A percentile compares a stretch with the other conserved stretches of the same genome.
phyloP scores from a whole-genome alignment of 2,888 invertebrate species.

The Clepsis dumicolana region DNA sequence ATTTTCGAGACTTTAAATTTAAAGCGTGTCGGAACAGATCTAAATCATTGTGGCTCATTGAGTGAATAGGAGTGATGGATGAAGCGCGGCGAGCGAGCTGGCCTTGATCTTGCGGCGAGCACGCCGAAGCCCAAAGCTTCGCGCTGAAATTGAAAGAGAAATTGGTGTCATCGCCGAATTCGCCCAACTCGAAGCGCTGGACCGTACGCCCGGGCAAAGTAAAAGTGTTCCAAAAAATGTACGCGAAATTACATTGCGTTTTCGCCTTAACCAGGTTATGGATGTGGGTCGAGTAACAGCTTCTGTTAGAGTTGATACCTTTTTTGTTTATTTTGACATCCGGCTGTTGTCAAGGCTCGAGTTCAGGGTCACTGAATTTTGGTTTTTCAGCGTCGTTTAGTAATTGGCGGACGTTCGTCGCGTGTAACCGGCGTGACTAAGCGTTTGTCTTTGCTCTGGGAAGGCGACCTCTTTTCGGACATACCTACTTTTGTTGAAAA shows the following conservation, averaged over 20 bases:
- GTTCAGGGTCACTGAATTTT: slow-evolving; percentile 72
- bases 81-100: slow-evolving; percentile 45
- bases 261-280: slow-evolving; percentile 81
- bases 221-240: slow-evolving; percentile 85
- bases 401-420: slow-evolving; percentile 22
- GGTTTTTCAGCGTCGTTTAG: slow-evolving; percentile 52
- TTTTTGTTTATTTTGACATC: slow-evolving; percentile 68
- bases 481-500: neutral
- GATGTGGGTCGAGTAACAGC: slow-evolving; percentile 84
- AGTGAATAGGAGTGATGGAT: slow-evolving; percentile 9
- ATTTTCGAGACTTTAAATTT: slow-evolving; percentile 1
- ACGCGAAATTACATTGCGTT: slow-evolving; percentile 85
- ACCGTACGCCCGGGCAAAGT: slow-evolving; percentile 75
- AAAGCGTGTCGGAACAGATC: slow-evolving; percentile 13
- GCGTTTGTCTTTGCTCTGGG: slow-evolving; percentile 8
- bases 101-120: slow-evolving; percentile 53
- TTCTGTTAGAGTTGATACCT: slow-evolving; percentile 73
- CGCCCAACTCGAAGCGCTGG: slow-evolving; percentile 60
- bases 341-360: slow-evolving; percentile 59
- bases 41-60: slow-evolving; percentile 10
- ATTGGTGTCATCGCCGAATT: slow-evolving; percentile 81
- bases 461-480: neutral
- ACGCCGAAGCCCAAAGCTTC: slow-evolving; percentile 56
- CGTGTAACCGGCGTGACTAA: slow-evolving; percentile 26
- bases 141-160: slow-evolving; percentile 81